Conservation (phyloP, 2,113 vertebrate species). For the Rhinogobius similis region DNA sequence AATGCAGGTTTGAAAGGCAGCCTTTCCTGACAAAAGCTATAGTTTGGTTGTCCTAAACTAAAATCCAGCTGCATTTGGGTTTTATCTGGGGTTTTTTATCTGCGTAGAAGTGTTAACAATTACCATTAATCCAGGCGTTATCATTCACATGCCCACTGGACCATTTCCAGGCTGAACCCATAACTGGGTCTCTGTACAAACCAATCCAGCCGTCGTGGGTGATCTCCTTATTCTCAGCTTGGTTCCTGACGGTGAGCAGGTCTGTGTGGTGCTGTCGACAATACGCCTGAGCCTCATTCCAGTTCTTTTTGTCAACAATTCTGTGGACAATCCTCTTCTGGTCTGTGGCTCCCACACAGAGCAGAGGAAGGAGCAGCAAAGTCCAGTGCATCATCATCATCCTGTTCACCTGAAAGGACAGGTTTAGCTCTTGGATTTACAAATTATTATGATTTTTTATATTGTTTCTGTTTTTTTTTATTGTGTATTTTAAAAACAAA, state of each 20-base stretch:
- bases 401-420: neutral
- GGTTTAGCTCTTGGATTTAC: too few species aligned
- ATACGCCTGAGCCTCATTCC: neutral
- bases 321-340: neutral
- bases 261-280: neutral
- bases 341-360: neutral
- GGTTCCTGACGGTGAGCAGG: constrained; percentile 20
- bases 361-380: neutral
- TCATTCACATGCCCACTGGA: constrained; percentile 1
- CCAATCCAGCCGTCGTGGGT: constrained; percentile 12
- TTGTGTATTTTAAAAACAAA: too few species aligned
- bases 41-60: too few species aligned
- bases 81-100: too few species aligned
- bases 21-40: too few species aligned
- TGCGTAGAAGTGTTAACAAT: too few species aligned
- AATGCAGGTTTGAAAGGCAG: too few species aligned
- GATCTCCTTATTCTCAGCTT: accelerated
- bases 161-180: constrained; percentile 52
- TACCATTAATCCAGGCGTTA: neutral
- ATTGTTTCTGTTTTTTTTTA: too few species aligned
- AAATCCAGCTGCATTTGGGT: too few species aligned
- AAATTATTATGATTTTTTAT: too few species aligned
- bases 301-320: neutral
- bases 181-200: constrained; percentile 7
- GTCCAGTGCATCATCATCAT: neutral